A percentile compares a stretch with the other conserved stretches of the same genome.
Evolutionary conservation across 2,797 vertebrate genomes (phyloP).

Genomic region (Netta rufina): DNA sequence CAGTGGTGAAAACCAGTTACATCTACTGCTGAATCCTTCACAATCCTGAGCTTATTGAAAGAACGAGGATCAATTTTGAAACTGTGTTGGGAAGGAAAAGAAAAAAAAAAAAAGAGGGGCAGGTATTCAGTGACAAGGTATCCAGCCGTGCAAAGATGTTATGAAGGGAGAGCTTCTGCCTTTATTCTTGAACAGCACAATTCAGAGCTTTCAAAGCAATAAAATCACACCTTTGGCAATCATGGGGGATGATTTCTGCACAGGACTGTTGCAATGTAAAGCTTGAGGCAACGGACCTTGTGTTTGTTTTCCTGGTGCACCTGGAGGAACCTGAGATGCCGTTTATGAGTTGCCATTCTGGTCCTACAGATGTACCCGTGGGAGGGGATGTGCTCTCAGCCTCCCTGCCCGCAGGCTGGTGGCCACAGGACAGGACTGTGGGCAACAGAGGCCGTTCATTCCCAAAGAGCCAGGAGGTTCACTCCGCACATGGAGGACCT

Average conservation of each 20-base stretch:
- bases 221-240: slow-evolving; percentile 68
- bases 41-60: slow-evolving; percentile 55
- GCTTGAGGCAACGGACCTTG: slow-evolving; percentile 7
- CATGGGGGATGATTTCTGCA: slow-evolving; percentile 37
- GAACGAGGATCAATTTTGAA: slow-evolving; percentile 67
- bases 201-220: slow-evolving; percentile 69
- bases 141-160: slow-evolving; percentile 63
- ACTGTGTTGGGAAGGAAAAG: slow-evolving; percentile 33
- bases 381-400: neutral
- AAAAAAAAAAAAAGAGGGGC: neutral
- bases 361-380: neutral
- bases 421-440: neutral
- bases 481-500: neutral
- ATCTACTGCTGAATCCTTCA: slow-evolving; percentile 46
- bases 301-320: slow-evolving; percentile 41
- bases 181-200: slow-evolving; percentile 68
- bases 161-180: slow-evolving; percentile 40
- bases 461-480: neutral
- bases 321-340: slow-evolving; percentile 33
- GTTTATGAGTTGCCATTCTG: neutral
- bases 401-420: too few relatives aligned
- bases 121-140: slow-evolving; percentile 59
- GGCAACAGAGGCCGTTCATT: neutral
- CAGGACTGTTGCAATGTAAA: slow-evolving; percentile 12
- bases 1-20: slow-evolving; percentile 49